These are phyloP conservation scores for Scaptomyza caliginosa DNA, from an alignment of 2,888 invertebrate genomes.

Conservation along the genomic window DNA sequence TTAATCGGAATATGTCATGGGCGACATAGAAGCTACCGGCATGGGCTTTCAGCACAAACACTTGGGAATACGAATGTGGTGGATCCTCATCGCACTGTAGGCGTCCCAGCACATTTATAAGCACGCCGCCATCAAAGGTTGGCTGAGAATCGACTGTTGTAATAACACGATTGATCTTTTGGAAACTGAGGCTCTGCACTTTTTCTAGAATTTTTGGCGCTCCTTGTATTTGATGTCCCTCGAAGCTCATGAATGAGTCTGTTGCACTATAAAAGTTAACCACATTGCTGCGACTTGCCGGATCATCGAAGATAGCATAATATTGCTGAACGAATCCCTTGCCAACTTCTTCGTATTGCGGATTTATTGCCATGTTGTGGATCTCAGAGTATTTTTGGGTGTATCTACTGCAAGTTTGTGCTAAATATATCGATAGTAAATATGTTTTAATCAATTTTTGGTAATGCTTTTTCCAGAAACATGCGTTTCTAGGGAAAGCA, in stretches of 20 bases:
- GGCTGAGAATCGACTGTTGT: constrained; percentile 98
- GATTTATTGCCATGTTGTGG: constrained; percentile 91
- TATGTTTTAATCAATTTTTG: not conserved
- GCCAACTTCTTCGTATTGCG: constrained; percentile 96
- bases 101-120: constrained; percentile 98
- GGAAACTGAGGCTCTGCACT: constrained; percentile 95
- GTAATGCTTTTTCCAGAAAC: not conserved
- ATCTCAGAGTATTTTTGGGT: not conserved
- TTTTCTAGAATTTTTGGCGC: constrained; percentile 97
- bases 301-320: constrained; percentile 95
- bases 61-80: constrained; percentile 96
- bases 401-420: not conserved
- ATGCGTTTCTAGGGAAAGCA: not conserved
- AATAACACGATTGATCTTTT: constrained; percentile 95
- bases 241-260: constrained; percentile 97
- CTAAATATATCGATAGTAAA: not conserved
- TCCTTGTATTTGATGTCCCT: constrained; percentile 96
- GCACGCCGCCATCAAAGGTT: constrained; percentile 97
- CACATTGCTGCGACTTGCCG: constrained; percentile 91
- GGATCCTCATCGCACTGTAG: constrained; percentile 99
- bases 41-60: constrained; percentile 95
- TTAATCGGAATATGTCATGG: constrained; percentile 98
- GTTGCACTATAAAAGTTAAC: constrained; percentile 96
- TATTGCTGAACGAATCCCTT: constrained; percentile 97
- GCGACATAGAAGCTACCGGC: constrained; percentile 95